phyloP scores from a whole-genome alignment of 2,888 invertebrate genomes.

The Phragmatobia fuliginosa region DNA sequence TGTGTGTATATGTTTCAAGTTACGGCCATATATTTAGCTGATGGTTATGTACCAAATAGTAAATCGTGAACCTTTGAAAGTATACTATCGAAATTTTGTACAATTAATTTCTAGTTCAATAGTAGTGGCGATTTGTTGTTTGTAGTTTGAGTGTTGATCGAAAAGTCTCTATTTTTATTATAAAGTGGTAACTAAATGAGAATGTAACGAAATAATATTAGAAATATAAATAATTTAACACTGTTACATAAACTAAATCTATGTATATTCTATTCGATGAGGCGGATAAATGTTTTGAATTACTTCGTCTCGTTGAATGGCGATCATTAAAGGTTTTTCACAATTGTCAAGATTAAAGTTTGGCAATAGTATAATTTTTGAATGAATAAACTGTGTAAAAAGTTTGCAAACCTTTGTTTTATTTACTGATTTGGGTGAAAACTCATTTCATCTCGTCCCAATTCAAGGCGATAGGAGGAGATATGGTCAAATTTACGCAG shows the following conservation, averaged over 20 bases:
- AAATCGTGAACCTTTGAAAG: slow-evolving; percentile 32
- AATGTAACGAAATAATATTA: slow-evolving; percentile 62
- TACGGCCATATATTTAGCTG: slow-evolving; percentile 44
- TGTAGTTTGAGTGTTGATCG: slow-evolving; percentile 53
- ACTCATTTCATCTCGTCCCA: neutral
- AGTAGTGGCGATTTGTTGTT: slow-evolving; percentile 54
- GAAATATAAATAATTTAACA: slow-evolving; percentile 57
- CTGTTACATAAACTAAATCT: slow-evolving; percentile 63
- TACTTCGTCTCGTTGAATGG: slow-evolving; percentile 60
- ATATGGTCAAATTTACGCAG: no score
- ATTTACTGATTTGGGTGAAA: slow-evolving; percentile 32
- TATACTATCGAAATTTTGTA: slow-evolving; percentile 48
- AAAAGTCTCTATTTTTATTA: slow-evolving; percentile 68
- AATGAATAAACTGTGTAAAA: slow-evolving; percentile 75
- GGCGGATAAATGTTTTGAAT: slow-evolving; percentile 40
- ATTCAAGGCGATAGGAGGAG: no score
- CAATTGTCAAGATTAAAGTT: slow-evolving; percentile 68
- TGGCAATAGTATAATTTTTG: slow-evolving; percentile 75
- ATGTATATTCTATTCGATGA: slow-evolving; percentile 59
- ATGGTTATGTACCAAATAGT: slow-evolving; percentile 30
- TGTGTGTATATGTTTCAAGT: slow-evolving; percentile 34
- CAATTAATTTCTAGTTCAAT: slow-evolving; percentile 48
- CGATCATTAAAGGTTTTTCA: slow-evolving; percentile 66
- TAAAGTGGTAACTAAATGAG: slow-evolving; percentile 50
- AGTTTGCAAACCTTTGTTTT: slow-evolving; percentile 58